These are phyloP conservation scores for Alauda arvensis DNA, from an alignment of 2,797 vertebrate species.

Conservation along the genomic window DNA sequence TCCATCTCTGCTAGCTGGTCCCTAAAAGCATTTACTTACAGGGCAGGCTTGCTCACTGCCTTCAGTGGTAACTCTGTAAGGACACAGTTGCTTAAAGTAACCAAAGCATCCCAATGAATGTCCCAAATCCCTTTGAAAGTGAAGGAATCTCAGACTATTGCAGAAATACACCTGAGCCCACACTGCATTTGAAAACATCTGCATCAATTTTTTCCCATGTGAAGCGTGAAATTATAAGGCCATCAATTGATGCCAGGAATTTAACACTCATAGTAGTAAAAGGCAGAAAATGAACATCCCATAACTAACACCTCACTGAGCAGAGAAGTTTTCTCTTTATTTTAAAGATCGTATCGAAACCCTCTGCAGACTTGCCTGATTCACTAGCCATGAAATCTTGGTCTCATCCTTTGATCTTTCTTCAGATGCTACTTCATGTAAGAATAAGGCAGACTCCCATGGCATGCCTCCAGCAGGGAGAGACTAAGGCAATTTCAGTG, in stretches of 20 bases:
- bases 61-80: background rate
- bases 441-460: slow-evolving; percentile 12
- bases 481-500: background rate
- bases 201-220: background rate
- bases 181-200: background rate
- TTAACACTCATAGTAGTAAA: background rate
- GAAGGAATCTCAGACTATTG: background rate
- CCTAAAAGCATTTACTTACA: background rate
- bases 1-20: background rate
- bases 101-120: background rate
- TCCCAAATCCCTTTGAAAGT: background rate
- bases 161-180: background rate
- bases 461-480: slow-evolving; percentile 23
- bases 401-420: slow-evolving; percentile 47
- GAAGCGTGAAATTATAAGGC: slow-evolving; percentile 31
- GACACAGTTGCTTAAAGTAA: background rate
- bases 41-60: background rate
- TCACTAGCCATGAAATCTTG: slow-evolving; percentile 36
- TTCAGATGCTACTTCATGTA: slow-evolving; percentile 27
- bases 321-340: background rate
- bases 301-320: background rate
- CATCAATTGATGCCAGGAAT: slow-evolving; percentile 31
- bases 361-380: background rate
- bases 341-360: background rate
- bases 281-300: background rate